Evolutionary conservation across 2,797 vertebrate genomes (phyloP).

Genomic region (Aphelocoma californica): DNA sequence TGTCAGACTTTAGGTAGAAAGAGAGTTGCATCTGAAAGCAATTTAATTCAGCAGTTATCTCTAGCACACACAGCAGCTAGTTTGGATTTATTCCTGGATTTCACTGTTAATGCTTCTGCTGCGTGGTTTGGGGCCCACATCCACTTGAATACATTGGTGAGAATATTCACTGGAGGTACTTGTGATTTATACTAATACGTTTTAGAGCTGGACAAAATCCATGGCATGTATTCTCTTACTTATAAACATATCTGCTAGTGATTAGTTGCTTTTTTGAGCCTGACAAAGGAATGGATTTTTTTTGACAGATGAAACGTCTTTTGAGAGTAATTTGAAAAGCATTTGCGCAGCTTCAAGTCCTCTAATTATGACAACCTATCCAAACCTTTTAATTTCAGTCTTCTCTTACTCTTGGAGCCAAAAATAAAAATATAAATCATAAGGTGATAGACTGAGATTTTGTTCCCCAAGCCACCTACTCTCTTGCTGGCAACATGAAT

Average conservation of each 20-base stretch:
- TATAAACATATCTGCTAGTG: constrained; percentile 30
- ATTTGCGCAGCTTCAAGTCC: neutral
- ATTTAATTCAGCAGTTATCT: constrained; percentile 20
- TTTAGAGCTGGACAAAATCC: constrained; percentile 7
- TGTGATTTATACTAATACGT: neutral
- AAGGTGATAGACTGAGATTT: constrained; percentile 15
- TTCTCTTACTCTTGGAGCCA: neutral
- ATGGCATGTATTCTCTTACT: neutral
- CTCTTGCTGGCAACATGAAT: constrained; percentile 47
- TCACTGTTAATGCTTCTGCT: neutral
- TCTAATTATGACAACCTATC: constrained; percentile 19
- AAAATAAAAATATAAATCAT: constrained; percentile 6
- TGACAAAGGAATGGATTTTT: constrained; percentile 51
- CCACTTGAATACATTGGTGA: neutral
- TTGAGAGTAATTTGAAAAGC: constrained; percentile 41
- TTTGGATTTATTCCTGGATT: constrained; percentile 22
- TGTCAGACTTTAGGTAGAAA: neutral
- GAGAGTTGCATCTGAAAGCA: constrained; percentile 8
- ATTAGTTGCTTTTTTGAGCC: constrained; percentile 47
- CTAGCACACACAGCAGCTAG: neutral
- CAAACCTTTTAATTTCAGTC: constrained; percentile 25
- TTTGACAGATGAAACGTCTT: constrained; percentile 40
- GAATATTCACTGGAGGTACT: neutral
- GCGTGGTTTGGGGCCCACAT: neutral
- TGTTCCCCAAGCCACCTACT: constrained; percentile 31